A percentile compares a stretch with the other conserved stretches of the same genome.
These are phyloP conservation scores for Falcaria lacertinaria DNA, from an alignment of 2,888 invertebrate species.

Conservation along the genomic window DNA sequence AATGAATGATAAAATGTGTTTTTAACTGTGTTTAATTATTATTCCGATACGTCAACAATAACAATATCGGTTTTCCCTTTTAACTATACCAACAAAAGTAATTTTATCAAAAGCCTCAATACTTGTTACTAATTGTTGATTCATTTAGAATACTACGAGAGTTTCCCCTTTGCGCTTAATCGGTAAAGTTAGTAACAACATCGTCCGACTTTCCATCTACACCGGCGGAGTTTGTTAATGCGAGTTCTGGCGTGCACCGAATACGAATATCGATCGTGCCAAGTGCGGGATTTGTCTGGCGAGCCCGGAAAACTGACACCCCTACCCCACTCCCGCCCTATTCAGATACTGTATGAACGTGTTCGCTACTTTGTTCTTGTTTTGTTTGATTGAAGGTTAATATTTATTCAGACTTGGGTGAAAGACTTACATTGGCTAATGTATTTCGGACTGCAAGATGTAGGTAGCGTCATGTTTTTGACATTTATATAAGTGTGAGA, in stretches of 20 bases:
- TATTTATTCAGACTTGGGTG: slow-evolving; percentile 60
- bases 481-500: too few relatives aligned
- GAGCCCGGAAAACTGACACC: slow-evolving; percentile 50
- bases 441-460: too few relatives aligned
- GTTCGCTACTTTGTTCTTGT: slow-evolving; percentile 73
- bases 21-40: too few relatives aligned
- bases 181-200: slow-evolving; percentile 73
- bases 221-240: slow-evolving; percentile 66
- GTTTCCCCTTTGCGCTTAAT: slow-evolving; percentile 58
- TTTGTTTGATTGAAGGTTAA: slow-evolving; percentile 79
- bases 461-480: too few relatives aligned
- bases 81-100: slow-evolving; percentile 1
- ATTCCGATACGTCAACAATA: too few relatives aligned
- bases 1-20: too few relatives aligned
- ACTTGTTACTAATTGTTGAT: slow-evolving; percentile 43
- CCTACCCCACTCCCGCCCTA: slow-evolving; percentile 31
- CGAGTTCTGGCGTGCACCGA: slow-evolving; percentile 66
- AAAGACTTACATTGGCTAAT: slow-evolving; percentile 21
- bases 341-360: slow-evolving; percentile 62
- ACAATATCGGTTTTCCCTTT: background rate
- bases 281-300: slow-evolving; percentile 72
- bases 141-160: slow-evolving; percentile 57
- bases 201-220: slow-evolving; percentile 71
- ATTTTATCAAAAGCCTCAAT: slow-evolving; percentile 16
- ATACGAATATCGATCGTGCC: slow-evolving; percentile 68